Evolutionary conservation across 1,140 invertebrate species (phyloP).

Genomic region (Hirudo medicinalis): DNA sequence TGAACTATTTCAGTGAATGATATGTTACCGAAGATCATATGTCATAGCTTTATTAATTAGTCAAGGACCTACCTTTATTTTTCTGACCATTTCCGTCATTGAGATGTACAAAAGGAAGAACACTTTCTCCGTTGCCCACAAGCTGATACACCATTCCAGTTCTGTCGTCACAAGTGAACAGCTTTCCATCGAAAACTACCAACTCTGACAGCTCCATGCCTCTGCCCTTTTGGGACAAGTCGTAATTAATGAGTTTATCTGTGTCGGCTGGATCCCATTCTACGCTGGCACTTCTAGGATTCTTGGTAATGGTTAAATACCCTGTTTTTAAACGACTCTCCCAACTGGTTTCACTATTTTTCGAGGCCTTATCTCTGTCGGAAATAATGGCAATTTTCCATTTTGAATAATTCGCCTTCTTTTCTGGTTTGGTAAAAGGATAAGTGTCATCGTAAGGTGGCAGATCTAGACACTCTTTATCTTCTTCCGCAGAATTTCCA

Average conservation of each 20-base stretch:
- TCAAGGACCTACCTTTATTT: constrained; percentile 49
- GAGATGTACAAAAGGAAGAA: constrained; percentile 79
- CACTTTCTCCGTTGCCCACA: constrained; percentile 52
- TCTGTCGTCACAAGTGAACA: constrained; percentile 83
- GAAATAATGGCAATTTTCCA: constrained; percentile 69
- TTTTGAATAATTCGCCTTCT: not conserved
- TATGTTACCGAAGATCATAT: no score
- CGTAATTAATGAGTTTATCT: not conserved
- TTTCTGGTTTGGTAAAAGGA: no score
- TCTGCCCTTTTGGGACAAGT: not conserved
- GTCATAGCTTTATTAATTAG: no score
- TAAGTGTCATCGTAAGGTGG: no score
- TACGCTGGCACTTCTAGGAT: constrained; percentile 32
- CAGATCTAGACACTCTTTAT: no score
- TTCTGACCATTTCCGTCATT: constrained; percentile 77
- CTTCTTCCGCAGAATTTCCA: no score
- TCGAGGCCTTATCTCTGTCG: constrained; percentile 76
- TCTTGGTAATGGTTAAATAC: constrained; percentile 34
- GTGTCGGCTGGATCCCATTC: constrained; percentile 27
- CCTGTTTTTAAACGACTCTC: constrained; percentile 68
- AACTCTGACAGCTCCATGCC: constrained; percentile 91
- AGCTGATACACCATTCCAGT: constrained; percentile 79
- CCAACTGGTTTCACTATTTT: constrained; percentile 50
- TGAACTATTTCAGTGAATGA: no score
- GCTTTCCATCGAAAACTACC: constrained; percentile 76